phyloP scores from a whole-genome alignment of 2,888 invertebrate genomes.

The Gibbula magus region DNA sequence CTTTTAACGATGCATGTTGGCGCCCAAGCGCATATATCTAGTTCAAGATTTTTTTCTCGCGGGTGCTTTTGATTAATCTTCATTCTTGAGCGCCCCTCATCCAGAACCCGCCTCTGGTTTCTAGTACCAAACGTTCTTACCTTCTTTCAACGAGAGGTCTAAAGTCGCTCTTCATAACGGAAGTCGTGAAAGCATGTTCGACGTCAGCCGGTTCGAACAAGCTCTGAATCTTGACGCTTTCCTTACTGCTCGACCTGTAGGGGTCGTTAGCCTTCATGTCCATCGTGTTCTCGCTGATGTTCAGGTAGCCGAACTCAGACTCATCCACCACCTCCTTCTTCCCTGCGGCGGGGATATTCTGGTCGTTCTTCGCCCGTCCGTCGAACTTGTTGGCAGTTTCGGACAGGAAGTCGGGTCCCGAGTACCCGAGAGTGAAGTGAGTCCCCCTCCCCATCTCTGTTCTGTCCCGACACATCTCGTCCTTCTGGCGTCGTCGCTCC shows the following conservation, averaged over 20 bases:
- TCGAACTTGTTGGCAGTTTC: conserved; percentile 5
- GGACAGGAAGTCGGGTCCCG: conserved; percentile 4
- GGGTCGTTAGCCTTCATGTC: conserved; percentile 58
- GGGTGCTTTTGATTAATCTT: no score
- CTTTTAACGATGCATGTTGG: no score
- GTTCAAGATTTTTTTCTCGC: no score
- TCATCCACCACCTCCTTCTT: conserved; percentile 50
- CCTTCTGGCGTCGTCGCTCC: conserved; percentile 42
- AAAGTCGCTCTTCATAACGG: conserved; percentile 67
- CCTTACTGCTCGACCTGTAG: conserved; percentile 49
- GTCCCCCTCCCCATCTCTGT: not conserved
- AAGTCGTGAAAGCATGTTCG: conserved; percentile 49
- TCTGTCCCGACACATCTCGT: conserved; percentile 29
- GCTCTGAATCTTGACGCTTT: conserved; percentile 50
- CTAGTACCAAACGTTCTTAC: conserved; percentile 31
- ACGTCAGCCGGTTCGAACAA: conserved; percentile 36
- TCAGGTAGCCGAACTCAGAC: conserved; percentile 50
- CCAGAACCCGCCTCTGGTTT: no score
- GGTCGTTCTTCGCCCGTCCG: conserved; percentile 9
- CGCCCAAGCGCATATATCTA: no score
- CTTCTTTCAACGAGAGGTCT: conserved; percentile 47
- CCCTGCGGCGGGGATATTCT: conserved; percentile 54
- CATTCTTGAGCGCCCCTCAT: no score
- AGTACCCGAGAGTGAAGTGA: conserved; percentile 6
- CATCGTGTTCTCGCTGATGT: conserved; percentile 60